These are phyloP conservation scores for Fissipunctia ypsillon DNA, from an alignment of 2,888 invertebrate genomes.

Conservation along the genomic window DNA sequence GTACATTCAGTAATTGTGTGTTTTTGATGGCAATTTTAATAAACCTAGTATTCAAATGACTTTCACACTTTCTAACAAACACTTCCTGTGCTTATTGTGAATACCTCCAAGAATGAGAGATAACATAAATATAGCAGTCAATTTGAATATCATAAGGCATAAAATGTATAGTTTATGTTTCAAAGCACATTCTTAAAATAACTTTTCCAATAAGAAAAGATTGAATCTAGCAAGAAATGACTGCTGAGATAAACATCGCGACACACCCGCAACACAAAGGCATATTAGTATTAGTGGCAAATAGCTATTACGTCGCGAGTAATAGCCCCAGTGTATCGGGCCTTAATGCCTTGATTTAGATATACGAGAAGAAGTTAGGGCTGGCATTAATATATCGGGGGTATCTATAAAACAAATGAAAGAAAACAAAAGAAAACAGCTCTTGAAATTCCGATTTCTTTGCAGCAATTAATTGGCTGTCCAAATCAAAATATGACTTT, in stretches of 20 bases:
- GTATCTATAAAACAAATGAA: slow-evolving; percentile 45
- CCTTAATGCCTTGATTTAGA: slow-evolving; percentile 67
- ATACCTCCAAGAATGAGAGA: not conserved
- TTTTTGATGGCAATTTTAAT: not conserved
- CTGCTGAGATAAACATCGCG: slow-evolving; percentile 73
- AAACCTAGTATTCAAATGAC: not conserved
- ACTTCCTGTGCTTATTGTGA: not conserved
- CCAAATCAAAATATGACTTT: slow-evolving; percentile 16
- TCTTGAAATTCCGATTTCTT: slow-evolving; percentile 8
- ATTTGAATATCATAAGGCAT: not conserved
- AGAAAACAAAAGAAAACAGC: slow-evolving; percentile 14
- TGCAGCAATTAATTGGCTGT: slow-evolving; percentile 31
- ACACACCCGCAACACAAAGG: slow-evolving; percentile 75
- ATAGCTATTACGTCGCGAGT: slow-evolving; percentile 69
- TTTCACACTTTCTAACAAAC: not conserved
- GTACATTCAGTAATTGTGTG: not conserved
- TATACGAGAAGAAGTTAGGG: slow-evolving; percentile 57
- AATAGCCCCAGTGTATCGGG: slow-evolving; percentile 59
- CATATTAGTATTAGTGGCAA: slow-evolving; percentile 78
- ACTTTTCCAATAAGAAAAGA: slow-evolving; percentile 65
- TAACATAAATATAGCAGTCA: not conserved
- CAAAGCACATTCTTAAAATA: slow-evolving; percentile 34
- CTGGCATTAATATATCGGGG: slow-evolving; percentile 50
- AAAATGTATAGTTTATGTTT: not conserved
- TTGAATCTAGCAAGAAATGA: slow-evolving; percentile 69